Evolutionary conservation across 2,888 invertebrate species (phyloP).

Genomic region (Napeogenes inachia): DNA sequence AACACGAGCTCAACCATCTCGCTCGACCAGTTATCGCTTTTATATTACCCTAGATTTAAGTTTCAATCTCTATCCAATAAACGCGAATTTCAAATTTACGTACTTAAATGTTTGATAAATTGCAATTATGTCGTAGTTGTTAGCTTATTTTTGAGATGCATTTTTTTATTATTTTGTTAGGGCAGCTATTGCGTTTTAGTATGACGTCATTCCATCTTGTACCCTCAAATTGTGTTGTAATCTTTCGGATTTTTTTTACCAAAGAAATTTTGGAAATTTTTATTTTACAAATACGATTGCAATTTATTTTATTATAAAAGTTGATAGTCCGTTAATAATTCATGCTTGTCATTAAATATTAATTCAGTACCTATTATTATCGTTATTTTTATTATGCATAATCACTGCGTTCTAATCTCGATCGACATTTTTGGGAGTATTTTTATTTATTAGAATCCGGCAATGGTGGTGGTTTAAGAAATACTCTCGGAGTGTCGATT

Average conservation of each 20-base stretch:
- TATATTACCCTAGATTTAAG: slow-evolving; percentile 60
- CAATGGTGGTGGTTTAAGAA: slow-evolving; percentile 46
- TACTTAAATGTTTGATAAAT: slow-evolving; percentile 63
- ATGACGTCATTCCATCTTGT: slow-evolving; percentile 64
- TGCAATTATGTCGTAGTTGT: slow-evolving; percentile 54
- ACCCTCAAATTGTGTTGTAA: slow-evolving; percentile 51
- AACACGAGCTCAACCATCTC: slow-evolving; percentile 52
- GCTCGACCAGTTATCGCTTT: slow-evolving; percentile 65
- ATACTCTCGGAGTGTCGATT: slow-evolving; percentile 63
- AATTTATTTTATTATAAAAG: slow-evolving; percentile 41
- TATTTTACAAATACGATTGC: slow-evolving; percentile 49
- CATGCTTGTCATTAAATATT: slow-evolving; percentile 59
- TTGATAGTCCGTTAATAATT: slow-evolving; percentile 44
- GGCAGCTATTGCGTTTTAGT: slow-evolving; percentile 70
- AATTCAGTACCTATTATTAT: slow-evolving; percentile 50
- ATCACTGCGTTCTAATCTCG: slow-evolving; percentile 52
- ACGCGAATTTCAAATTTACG: slow-evolving; percentile 65
- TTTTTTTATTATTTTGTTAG: slow-evolving; percentile 57
- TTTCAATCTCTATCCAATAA: slow-evolving; percentile 55
- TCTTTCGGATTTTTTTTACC: slow-evolving; percentile 62
- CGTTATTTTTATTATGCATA: slow-evolving; percentile 67
- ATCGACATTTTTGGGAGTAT: slow-evolving; percentile 64
- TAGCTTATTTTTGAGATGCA: slow-evolving; percentile 70
- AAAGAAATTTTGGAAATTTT: slow-evolving; percentile 62
- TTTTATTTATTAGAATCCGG: slow-evolving; percentile 46